Evolutionary conservation across 1,140 invertebrate genomes (phyloP), one percentile per base, ranked within the genome.

Genomic region (Leptinotarsa texana): DNA sequence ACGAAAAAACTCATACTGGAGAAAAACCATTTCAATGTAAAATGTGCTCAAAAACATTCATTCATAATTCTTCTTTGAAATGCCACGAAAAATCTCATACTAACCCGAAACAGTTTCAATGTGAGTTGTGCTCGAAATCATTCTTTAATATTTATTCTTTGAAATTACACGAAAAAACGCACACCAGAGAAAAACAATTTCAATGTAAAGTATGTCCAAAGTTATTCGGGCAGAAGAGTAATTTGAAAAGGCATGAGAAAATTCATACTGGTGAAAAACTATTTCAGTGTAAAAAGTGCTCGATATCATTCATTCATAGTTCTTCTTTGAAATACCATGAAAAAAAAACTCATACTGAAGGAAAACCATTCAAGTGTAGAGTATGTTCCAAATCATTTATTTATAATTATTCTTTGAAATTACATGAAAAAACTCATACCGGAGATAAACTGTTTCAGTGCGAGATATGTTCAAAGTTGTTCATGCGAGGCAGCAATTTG

Each of bases 1-100:
- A 66, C 13, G 22, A 24, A 22, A 24, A 15, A 66, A 24, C 22
- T 6, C 63, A 66, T 66, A 66, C 22, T 21, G 63, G 63, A 24
- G 63, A 66, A 66, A 66, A 24, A 66, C 21, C n/a, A 22, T 66
- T 66, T 15, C 21, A 66, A 21, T 66, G 63, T 66, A 17, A 22
- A 24, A 18, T 33, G 3, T 66, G 63, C 22, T 22, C 63, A 17
- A 66, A 66, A 24, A 24, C 63, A 15, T 66, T 66, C 27, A 22
- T 24, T 33, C 15, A 11, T 15, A 33, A 24, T 15, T 22, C 21
- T 66, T 21, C n/a, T 22, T 66, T 66, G 27, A 66, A 22, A 13
- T 21, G n/a, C 11, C 67, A 69, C 67, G 33, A 18, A 22, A 21
- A 33, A 8, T 13, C 33, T 13, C 67, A 69, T 33, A 69, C 67